Evolutionary conservation across 2,888 invertebrate species (phyloP), one percentile per base, ranked within the genome.

Genomic region (Chaetoderma sp.): DNA sequence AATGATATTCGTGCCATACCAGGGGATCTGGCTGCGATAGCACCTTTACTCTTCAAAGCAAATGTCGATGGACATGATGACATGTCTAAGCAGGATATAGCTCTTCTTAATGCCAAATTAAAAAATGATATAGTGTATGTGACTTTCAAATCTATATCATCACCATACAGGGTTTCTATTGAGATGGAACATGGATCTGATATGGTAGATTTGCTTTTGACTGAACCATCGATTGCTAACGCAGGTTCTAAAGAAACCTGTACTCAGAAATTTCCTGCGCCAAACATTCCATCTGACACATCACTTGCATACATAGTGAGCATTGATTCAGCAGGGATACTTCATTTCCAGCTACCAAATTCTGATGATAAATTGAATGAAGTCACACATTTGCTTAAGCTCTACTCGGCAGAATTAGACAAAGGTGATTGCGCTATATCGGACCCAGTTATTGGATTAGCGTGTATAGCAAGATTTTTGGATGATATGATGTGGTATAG

Each of bases 401-500:
- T 52, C 2, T 28, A 52, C n/a, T 4, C 52, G 2, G 52, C 30
- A 21, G 28, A 52, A 10, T 10, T n/a, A 18, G 27, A 3, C 3
- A 28, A 3, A 3, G n/a, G 18, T 3, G 30, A 52, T n/a, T n/a
- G n/a, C 16, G 4, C 52, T 30, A 2, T 52, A 0, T 61, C 47
- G 1, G 56, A 39, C 4, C 8, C 45, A 10, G 67, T 61, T 27
- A 57, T 52, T 18, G 92, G 90, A 65, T 88, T 89, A 78, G 88
- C 90, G 0, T 93, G 93, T 77, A 83, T 91, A 65, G 90, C 91
- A 42, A 83, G 89, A 28, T 92, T 89, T 74, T 85, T 88, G 0
- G 89, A 89, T 63, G 92, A 93, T 78, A 87, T 87, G 0, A 79
- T 86, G 18, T 92, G 92, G 93, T 93, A 93, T 81, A 88, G 94